Evolutionary conservation across 2,888 invertebrate genomes (phyloP).

Genomic region (Nemoura dubitans): DNA sequence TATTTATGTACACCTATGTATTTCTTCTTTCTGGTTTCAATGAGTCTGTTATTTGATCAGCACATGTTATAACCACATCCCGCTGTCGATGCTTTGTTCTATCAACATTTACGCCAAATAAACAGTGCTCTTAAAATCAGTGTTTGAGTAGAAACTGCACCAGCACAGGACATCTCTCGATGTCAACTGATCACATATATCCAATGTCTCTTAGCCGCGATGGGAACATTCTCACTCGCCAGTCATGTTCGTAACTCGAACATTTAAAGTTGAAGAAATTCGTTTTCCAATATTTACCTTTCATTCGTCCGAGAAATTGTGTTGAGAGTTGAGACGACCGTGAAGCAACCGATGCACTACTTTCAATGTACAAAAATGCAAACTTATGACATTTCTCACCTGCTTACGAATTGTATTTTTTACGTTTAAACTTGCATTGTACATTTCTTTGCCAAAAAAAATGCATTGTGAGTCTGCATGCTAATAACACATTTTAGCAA

Average conservation of each 20-base stretch:
- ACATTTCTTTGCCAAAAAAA: no score
- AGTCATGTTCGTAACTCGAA: neutral
- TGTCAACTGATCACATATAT: no score
- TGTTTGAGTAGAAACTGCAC: neutral
- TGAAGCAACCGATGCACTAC: neutral
- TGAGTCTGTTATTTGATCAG: neutral
- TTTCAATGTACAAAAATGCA: neutral
- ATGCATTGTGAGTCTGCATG: no score
- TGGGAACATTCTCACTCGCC: neutral
- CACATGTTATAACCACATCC: neutral
- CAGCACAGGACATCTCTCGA: neutral
- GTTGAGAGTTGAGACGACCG: neutral
- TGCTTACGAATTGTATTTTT: neutral
- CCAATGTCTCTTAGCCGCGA: neutral
- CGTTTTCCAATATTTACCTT: constrained; percentile 12
- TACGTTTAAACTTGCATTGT: neutral
- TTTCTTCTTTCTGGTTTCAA: neutral
- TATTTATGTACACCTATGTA: neutral
- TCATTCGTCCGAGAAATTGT: neutral
- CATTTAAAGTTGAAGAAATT: neutral
- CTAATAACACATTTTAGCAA: neutral
- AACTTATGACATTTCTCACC: neutral
- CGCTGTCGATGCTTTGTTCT: neutral
- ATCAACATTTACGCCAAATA: neutral
- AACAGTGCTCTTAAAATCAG: neutral